phyloP scores from a whole-genome alignment of 2,113 vertebrate genomes.

The Rhinolophus ferrumequinum region DNA sequence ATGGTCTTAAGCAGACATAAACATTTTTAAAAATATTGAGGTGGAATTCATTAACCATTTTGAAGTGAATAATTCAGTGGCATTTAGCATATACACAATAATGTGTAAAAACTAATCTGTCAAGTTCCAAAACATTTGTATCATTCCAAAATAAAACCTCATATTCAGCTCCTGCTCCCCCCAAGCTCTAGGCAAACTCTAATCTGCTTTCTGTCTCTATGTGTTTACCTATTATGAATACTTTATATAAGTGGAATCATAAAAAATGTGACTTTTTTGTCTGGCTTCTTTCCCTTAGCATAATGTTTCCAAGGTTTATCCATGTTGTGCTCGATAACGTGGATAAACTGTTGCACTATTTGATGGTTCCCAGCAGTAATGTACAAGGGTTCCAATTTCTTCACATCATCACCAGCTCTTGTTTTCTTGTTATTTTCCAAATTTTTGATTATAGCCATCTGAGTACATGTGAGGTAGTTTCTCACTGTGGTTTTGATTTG shows the following conservation, averaged over 20 bases:
- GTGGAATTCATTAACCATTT: neutral
- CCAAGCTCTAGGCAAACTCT: neutral
- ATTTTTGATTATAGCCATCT: neutral
- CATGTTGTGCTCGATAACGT: neutral
- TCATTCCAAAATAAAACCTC: neutral
- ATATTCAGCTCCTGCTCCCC: accelerated
- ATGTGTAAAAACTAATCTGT: neutral
- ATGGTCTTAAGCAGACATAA: neutral
- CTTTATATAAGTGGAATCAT: neutral
- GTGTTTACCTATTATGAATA: neutral
- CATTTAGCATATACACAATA: neutral
- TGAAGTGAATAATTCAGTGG: neutral
- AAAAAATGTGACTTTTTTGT: neutral
- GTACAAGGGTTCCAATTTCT: neutral
- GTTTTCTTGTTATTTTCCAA: neutral
- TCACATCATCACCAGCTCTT: neutral
- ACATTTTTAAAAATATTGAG: neutral
- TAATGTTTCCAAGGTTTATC: neutral
- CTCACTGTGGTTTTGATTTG: neutral
- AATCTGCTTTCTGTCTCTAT: neutral
- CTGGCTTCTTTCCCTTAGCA: neutral
- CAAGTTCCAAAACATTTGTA: neutral
- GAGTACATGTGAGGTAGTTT: neutral
- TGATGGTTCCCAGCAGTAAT: neutral
- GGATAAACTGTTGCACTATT: neutral